Evolutionary conservation across 2,113 vertebrate species (phyloP), one percentile per base, ranked within the genome.

Genomic region (Camarhynchus parvulus): DNA sequence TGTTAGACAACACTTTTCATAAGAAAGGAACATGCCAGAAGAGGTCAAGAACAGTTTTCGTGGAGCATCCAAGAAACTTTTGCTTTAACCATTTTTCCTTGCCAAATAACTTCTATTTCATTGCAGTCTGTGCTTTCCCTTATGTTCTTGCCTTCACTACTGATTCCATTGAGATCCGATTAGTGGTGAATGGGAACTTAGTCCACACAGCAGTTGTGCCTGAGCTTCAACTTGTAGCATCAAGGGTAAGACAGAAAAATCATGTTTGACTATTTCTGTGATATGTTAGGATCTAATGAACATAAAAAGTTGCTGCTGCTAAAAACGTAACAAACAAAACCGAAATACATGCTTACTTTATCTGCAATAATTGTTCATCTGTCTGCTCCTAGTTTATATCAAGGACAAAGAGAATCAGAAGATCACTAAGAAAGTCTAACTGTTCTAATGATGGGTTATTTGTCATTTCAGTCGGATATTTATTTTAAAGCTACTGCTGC

Each of bases 131-230:
- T 93, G 99, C 99, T 8, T 99, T 99, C 95, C 99, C 99, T 3
- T 99, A 99, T 89, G 99, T 99, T 92, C 97, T 99, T 97, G 99
- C 99, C 94, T 99, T 99, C 96, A 99, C 99, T 25, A 98, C 98
- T 2, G 99, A 99, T 97, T 99, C 99, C 97, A 99, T 99, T 52
- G 99, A 99, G 98, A 99, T 99, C 93, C 98, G 99, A 22, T 98
- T 99, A 95, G 99, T 99, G 66, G 99, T 99, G 77, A 99, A 99
- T 24, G 99, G 99, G 52, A 99, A 99, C 96, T 98, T 99, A 33
- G 99, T 99, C 81, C 99, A 99, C 98, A 99, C 99, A 0, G 99
- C 99, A 1, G 99, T 99, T 41, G 99, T 99, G 78, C 99, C 99
- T 10, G 99, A 99, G 82, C 98, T 99, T 44, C 99, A 99, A 95